Base-by-base conservation (phyloP, 2,113 vertebrate genomes). In the Nannospalax galili region DNA sequence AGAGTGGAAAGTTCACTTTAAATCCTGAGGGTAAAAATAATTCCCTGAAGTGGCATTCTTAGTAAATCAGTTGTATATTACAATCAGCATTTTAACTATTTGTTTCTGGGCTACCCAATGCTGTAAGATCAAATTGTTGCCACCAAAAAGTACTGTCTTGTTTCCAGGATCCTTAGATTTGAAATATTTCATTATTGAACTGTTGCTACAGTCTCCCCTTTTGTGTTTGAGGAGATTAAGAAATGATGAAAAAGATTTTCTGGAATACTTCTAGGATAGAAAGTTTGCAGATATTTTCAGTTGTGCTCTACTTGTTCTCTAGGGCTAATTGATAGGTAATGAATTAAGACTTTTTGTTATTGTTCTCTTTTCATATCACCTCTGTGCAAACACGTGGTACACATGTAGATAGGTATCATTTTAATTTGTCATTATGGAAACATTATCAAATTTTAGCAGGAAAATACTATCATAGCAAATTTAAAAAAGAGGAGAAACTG, bases 11-110 rank as follows among this genome's bases (percentile, higher is more conserved):
- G 77, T 95, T 94, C 92, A 92, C 81, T 97, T 96, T n/a, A 95
- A 92, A 88, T 93, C 81, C 60, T 0, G 0, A 80, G 78, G 70
- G 56, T 22, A 22, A 60, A 90, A 92, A 88, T 96, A 92, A 90
- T 87, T 32, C 58, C 30, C 84, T 90, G n/a, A 96, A 91, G 91
- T 65, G 42, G 45, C 24, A 45, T 45, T 81, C 96, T 97, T 91
- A 96, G 86, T 79, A 94, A 70, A 69, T 1, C 0, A 0, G 95
- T 90, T 95, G 69, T 80, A 82, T 95, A 87, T 67, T 96, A 7
- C 93, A 95, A 93, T 42, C 58, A 58, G 26, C 90, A 91, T 95
- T 96, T 79, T 93, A 92, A n/a, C 93, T 94, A 74, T 96, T 94
- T 30, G 89, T 74, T 90, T 28, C 42, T 69, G 45, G 88, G 92